Evolutionary conservation across 1,140 invertebrate genomes (phyloP).

Genomic region (Polypedilum pembai): DNA sequence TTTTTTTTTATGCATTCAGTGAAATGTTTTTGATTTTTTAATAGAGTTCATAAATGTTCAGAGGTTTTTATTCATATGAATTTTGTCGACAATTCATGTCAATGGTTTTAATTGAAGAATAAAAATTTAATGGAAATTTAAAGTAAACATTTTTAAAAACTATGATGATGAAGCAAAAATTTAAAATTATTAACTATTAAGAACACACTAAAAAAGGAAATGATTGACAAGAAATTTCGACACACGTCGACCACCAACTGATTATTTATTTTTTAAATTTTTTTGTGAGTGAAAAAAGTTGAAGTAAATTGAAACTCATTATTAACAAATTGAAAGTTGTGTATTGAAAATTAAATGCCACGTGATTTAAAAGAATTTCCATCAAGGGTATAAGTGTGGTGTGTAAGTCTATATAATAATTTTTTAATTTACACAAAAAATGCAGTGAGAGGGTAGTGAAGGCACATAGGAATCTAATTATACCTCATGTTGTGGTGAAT

Average conservation of each 20-base stretch:
- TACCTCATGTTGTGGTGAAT: slow-evolving; percentile 16
- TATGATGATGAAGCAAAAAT: background rate
- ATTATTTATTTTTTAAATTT: background rate
- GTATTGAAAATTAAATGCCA: background rate
- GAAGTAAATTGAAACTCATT: background rate
- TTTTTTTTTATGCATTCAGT: too few relatives aligned
- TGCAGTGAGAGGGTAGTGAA: background rate
- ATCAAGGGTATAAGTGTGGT: background rate
- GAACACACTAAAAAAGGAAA: background rate
- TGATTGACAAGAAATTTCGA: background rate
- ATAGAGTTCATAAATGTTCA: too few relatives aligned
- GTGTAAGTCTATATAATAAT: slow-evolving; percentile 6
- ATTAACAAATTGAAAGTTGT: background rate
- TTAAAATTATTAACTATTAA: background rate
- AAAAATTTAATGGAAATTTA: background rate
- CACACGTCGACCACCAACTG: background rate
- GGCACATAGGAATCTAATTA: background rate
- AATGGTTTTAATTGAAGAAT: too few relatives aligned
- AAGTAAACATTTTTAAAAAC: too few relatives aligned
- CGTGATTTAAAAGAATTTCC: background rate
- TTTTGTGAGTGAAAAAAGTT: too few relatives aligned
- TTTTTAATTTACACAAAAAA: slow-evolving; percentile 13
- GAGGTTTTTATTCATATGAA: too few relatives aligned
- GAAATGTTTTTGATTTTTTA: too few relatives aligned
- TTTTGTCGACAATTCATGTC: too few relatives aligned